These are phyloP conservation scores for Drosophila grimshawi DNA, from an alignment of 1,140 invertebrate species.

Conservation along the genomic window DNA sequence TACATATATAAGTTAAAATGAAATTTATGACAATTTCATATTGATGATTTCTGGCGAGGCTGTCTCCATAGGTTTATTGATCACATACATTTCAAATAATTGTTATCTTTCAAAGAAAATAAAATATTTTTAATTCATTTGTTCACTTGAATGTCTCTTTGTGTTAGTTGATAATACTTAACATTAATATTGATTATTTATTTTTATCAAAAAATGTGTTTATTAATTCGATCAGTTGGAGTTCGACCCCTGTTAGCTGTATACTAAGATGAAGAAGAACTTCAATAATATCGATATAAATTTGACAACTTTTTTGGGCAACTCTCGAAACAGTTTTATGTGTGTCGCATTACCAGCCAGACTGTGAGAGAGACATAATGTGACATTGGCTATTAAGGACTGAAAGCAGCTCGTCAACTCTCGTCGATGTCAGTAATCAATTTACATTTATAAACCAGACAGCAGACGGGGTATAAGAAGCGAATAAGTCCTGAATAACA, in stretches of 20 bases:
- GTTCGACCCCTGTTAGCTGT: too few species aligned
- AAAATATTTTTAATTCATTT: neutral
- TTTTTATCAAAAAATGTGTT: too few species aligned
- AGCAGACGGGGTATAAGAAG: constrained; percentile 21
- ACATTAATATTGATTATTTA: too few species aligned
- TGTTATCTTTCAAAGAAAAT: constrained; percentile 8
- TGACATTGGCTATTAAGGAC: constrained; percentile 61
- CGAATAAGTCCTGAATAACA: constrained; percentile 72
- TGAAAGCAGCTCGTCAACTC: constrained; percentile 58
- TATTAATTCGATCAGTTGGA: too few species aligned
- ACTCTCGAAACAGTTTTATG: constrained; percentile 6
- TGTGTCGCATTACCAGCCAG: constrained; percentile 14
- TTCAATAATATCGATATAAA: neutral
- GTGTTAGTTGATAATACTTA: too few species aligned
- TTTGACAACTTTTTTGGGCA: neutral
- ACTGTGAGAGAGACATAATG: constrained; percentile 40
- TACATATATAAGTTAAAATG: constrained; percentile 54
- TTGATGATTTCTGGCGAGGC: constrained; percentile 75
- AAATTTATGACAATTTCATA: constrained; percentile 82
- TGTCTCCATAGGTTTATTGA: constrained; percentile 56
- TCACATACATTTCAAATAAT: constrained; percentile 11
- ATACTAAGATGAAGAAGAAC: too few species aligned
- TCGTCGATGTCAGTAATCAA: constrained; percentile 71
- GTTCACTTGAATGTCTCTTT: too few species aligned
- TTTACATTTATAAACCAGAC: constrained; percentile 63